Evolutionary conservation across 2,113 vertebrate genomes (phyloP), one percentile per base, ranked within the genome.

Genomic region (Platycercus adscitus): DNA sequence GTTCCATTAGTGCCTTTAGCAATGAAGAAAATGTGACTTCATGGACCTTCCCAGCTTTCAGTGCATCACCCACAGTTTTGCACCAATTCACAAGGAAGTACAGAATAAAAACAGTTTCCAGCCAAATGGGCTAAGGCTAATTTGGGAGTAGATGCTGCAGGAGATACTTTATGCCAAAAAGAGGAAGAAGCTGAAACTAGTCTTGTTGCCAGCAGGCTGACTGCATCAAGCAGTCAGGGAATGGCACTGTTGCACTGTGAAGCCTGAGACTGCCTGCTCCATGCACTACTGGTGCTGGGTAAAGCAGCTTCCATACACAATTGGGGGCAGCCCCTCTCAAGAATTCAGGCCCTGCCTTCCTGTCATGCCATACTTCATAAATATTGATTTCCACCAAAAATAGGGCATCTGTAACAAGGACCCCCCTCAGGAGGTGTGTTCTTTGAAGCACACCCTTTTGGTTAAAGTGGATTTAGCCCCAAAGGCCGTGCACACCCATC

Each of bases 351-450:
- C 53, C 46, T 47, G 47, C 33, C 55, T 63, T 46, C 39, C 50
- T 71, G 14, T 9, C 24, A 25, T 5, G 11, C 5, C 37, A 8
- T 4, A 20, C 21, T 84, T 39, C 0, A 78, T 39, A 87, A 91
- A 56, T 25, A 37, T 1, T 58, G 26, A 37, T 63, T 75, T 37
- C 43, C 31, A n/a, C 17, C 35, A 47, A n/a, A 76, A 77, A 37
- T 7, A 47, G 66, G 72, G 39, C 72, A 55, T 80, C 35, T 1
- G 1, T 43, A 46, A 53, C 0, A 0, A 79, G 33, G 26, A 60
- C 4, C 1, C 3, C 17, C 11, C 43, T 56, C 1, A 6, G 68
- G 33, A 91, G 47, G 13, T 26, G 60, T 28, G 20, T n/a, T 58
- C 65, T 68, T 14, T 13, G 52, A 63, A 85, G 66, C 4, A 9